Evolutionary conservation across 1,140 invertebrate species (phyloP).

Genomic region (Drosophila paulistorum): DNA sequence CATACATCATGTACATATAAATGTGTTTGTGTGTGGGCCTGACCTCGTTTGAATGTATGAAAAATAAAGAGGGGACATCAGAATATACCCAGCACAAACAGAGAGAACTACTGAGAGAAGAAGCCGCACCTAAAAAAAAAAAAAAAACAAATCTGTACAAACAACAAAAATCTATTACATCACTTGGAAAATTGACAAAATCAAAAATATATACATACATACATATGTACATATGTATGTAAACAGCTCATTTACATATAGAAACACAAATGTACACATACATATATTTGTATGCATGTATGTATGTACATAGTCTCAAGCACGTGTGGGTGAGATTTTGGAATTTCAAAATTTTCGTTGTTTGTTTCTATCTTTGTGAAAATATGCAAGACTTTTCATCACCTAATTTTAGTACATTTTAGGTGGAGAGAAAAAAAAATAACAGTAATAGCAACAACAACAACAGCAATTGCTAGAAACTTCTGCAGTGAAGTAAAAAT

Average conservation of each 20-base stretch:
- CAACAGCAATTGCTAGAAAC: constrained; percentile 50
- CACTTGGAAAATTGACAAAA: constrained; percentile 71
- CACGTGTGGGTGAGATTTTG: constrained; percentile 9
- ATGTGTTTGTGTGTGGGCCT: constrained; percentile 40
- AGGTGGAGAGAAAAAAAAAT: background rate
- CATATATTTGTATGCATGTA: background rate
- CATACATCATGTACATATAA: constrained; percentile 1
- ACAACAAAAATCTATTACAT: constrained; percentile 65
- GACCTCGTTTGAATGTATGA: constrained; percentile 55
- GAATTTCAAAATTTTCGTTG: constrained; percentile 3
- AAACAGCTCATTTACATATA: background rate
- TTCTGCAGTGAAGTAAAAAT: constrained; percentile 43
- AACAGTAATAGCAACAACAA: constrained; percentile 7
- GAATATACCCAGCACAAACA: constrained; percentile 40
- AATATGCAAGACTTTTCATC: constrained; percentile 2
- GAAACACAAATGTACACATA: background rate
- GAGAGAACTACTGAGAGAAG: constrained; percentile 27
- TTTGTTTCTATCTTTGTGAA: background rate
- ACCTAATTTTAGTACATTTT: background rate
- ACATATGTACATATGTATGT: constrained; percentile 11
- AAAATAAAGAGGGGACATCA: constrained; percentile 40
- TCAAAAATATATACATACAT: constrained; percentile 19
- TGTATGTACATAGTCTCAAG: background rate
- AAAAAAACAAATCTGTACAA: constrained; percentile 1
- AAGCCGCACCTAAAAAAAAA: constrained; percentile 66